Percentiles rank a stretch among this genome's conserved stretches.
phyloP scores from a whole-genome alignment of 1,140 invertebrate genomes.

The Ceratina australensis region DNA sequence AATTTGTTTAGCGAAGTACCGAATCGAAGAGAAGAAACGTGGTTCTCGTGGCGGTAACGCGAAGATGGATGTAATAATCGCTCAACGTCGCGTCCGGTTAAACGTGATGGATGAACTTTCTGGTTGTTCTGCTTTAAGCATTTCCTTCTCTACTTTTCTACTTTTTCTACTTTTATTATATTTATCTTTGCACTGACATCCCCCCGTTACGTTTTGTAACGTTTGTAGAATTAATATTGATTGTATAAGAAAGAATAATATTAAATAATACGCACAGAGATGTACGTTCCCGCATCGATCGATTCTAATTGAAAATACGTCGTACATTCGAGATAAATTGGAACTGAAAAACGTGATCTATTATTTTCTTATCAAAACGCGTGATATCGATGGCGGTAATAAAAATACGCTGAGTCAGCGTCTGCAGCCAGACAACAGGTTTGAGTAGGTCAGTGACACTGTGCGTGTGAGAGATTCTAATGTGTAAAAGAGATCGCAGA shows the following conservation, averaged over 20 bases:
- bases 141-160: not conserved
- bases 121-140: not conserved
- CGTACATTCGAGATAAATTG: no score
- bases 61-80: conserved; percentile 5
- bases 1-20: not conserved
- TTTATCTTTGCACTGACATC: not conserved
- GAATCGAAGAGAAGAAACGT: not conserved
- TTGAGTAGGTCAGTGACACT: not conserved
- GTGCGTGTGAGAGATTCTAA: not conserved
- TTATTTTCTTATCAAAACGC: not conserved
- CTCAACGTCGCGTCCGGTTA: not conserved
- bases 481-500: not conserved
- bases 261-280: no score
- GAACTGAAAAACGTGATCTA: no score
- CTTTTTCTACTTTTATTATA: no score
- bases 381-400: not conserved
- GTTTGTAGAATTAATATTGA: no score
- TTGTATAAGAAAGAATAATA: no score
- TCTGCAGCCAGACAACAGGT: not conserved
- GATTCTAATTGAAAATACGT: no score
- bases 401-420: conserved; percentile 20
- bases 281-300: no score
- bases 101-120: not conserved
- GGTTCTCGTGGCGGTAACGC: not conserved
- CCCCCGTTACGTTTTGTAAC: no score